Conservation (phyloP, 1,140 invertebrate genomes). For the Charaxes varanes region DNA sequence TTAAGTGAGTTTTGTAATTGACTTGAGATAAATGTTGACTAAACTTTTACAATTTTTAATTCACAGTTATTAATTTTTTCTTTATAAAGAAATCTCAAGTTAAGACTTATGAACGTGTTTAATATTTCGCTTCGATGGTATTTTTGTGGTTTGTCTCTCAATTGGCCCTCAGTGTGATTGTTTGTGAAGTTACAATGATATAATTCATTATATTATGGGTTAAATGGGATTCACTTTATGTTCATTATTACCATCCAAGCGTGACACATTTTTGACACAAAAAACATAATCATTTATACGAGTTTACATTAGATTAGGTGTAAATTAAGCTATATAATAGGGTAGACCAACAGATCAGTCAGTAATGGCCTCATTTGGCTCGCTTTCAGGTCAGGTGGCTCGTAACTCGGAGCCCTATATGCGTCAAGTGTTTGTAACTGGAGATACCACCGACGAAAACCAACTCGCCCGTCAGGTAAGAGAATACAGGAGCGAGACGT, state of each 20-base stretch:
- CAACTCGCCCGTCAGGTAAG: conserved; percentile 78
- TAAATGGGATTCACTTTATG: too few species aligned
- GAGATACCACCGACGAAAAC: conserved; percentile 77
- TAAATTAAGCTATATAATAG: conserved; percentile 11
- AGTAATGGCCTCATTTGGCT: conserved; percentile 57
- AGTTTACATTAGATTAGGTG: conserved; percentile 6
- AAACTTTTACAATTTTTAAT: neutral
- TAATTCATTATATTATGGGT: too few species aligned
- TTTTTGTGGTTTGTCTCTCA: too few species aligned
- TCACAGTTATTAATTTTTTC: neutral
- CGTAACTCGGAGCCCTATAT: conserved; percentile 95
- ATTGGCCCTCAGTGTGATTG: too few species aligned
- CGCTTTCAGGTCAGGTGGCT: conserved; percentile 83
- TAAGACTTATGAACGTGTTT: conserved; percentile 1
- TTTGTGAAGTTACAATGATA: too few species aligned
- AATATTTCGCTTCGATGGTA: conserved; percentile 16
- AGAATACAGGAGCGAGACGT: conserved; percentile 14
- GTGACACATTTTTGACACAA: neutral
- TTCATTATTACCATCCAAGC: conserved; percentile 17
- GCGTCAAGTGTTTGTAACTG: conserved; percentile 93
- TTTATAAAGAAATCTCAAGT: conserved; percentile 5
- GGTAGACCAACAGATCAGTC: conserved; percentile 19
- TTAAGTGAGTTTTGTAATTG: neutral
- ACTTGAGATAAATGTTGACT: conserved; percentile 8
- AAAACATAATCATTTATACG: conserved; percentile 6